Percentiles rank a stretch among this genome's conserved stretches.
Conservation (phyloP, 2,113 vertebrate species). For the Pithys albifrons region DNA sequence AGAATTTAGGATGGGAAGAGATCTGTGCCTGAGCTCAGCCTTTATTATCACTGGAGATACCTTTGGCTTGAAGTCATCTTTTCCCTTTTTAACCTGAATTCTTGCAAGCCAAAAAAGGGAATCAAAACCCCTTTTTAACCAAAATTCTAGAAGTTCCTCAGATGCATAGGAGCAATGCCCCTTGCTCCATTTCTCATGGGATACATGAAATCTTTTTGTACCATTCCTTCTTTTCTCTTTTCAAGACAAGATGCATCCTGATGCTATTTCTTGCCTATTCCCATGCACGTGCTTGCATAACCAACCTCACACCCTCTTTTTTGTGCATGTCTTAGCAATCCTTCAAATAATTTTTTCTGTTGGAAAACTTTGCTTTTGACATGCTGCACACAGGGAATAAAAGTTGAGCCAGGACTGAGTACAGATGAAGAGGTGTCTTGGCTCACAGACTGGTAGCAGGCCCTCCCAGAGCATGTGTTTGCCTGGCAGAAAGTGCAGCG, state of each 20-base stretch:
- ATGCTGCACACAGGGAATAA: background rate
- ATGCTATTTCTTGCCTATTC: background rate
- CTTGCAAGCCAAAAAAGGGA: background rate
- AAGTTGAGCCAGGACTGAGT: background rate
- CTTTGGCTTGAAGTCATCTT: background rate
- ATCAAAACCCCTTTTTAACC: background rate
- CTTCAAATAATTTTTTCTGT: background rate
- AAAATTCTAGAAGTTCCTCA: background rate
- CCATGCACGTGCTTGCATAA: background rate
- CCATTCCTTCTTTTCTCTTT: background rate
- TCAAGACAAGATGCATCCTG: background rate
- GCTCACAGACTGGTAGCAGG: background rate
- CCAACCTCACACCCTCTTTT: background rate
- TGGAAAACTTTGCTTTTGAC: background rate
- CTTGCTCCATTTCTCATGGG: background rate
- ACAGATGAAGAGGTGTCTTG: background rate
- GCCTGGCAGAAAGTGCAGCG: background rate
- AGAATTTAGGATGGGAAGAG: background rate
- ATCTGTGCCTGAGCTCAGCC: background rate
- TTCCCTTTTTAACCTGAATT: background rate
- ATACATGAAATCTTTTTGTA: background rate
- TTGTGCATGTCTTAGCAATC: background rate
- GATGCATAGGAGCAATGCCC: background rate
- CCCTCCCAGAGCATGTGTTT: background rate
- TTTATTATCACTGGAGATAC: background rate